Percentiles rank a stretch among this genome's conserved stretches.
Evolutionary conservation across 2,113 vertebrate species (phyloP).

Genomic region (Gallinago undulata): DNA sequence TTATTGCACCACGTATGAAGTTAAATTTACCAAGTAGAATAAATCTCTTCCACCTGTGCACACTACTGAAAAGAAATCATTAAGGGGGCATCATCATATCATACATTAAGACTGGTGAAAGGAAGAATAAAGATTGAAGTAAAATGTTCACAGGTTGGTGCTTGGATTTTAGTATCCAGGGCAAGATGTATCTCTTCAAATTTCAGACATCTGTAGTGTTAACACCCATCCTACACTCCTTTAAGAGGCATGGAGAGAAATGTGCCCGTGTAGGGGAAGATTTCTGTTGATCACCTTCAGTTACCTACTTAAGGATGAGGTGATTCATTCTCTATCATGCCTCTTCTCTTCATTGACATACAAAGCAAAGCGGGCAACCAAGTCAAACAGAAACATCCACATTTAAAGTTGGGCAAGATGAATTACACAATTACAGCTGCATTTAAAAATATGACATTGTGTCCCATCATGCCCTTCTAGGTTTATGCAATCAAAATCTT

Average conservation of each 20-base stretch:
- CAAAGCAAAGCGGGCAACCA: not conserved
- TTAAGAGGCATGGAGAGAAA: not conserved
- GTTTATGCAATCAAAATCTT: not conserved
- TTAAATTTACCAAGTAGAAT: slow-evolving; percentile 14
- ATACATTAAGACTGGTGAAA: not conserved
- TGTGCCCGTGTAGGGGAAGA: not conserved
- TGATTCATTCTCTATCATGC: not conserved
- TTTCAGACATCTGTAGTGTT: slow-evolving; percentile 7
- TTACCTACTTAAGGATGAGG: not conserved
- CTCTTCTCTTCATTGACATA: not conserved
- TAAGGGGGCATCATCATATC: not conserved
- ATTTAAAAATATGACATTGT: not conserved
- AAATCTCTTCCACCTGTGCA: slow-evolving; percentile 19
- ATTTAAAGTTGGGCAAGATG: no score
- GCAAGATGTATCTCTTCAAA: not conserved
- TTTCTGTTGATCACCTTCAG: not conserved
- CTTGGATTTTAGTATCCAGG: not conserved
- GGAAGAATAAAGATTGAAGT: not conserved
- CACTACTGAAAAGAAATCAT: not conserved
- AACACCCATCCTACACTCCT: slow-evolving; percentile 2
- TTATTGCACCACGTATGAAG: not conserved
- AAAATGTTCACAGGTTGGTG: not conserved
- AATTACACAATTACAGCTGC: not conserved
- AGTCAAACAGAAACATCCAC: not conserved
- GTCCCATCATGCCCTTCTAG: not conserved